Evolutionary conservation across 2,113 vertebrate species (phyloP).

Genomic region (Protobothrops flavoviridis): DNA sequence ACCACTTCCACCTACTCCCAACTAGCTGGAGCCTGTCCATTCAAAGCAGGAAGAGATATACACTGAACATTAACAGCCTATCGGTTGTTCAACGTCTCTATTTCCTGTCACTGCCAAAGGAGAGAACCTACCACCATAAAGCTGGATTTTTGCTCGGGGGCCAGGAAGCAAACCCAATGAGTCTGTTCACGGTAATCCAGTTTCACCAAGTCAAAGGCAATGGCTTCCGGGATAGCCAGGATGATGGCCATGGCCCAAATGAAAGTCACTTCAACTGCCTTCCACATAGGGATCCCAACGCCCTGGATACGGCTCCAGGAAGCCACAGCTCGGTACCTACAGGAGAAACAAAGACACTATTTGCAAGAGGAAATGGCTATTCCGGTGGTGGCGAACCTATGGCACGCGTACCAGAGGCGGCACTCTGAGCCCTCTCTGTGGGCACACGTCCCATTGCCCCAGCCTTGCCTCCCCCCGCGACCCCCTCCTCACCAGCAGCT

Average conservation of each 20-base stretch:
- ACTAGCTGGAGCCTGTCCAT: background rate
- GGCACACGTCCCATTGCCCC: no score
- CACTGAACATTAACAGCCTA: background rate
- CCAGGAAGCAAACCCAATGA: constrained; percentile 81
- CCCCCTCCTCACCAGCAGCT: no score
- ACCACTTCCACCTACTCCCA: background rate
- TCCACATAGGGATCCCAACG: constrained; percentile 89
- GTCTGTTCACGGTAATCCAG: constrained; percentile 77
- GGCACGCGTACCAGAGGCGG: no score
- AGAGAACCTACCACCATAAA: constrained; percentile 76
- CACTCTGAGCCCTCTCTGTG: no score
- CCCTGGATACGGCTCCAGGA: constrained; percentile 92
- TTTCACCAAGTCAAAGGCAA: constrained; percentile 85
- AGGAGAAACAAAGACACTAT: background rate
- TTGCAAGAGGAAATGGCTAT: background rate
- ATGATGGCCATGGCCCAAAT: constrained; percentile 84
- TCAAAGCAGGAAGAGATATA: background rate
- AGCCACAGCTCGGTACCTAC: constrained; percentile 86
- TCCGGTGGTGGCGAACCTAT: no score
- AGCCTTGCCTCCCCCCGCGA: no score
- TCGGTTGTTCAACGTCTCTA: background rate
- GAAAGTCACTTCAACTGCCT: constrained; percentile 80
- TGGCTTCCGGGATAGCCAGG: constrained; percentile 82
- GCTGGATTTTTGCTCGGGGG: constrained; percentile 72
- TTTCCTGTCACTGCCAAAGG: background rate